phyloP scores from a whole-genome alignment of 2,888 invertebrate genomes.

The Bimastos eiseni region DNA sequence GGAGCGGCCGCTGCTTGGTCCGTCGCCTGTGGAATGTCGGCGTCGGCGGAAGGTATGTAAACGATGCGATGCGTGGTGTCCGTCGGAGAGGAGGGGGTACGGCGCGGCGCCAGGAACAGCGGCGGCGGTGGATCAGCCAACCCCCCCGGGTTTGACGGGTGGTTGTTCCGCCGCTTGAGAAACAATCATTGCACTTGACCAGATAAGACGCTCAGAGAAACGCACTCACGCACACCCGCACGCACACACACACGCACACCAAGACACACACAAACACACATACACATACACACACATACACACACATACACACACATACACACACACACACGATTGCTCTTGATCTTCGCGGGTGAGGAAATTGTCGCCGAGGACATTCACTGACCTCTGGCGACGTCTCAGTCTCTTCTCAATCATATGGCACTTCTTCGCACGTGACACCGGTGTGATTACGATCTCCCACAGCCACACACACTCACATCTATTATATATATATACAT shows the following conservation, averaged over 20 bases:
- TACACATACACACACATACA: too few species aligned
- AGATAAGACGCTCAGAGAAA: not conserved
- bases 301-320: not conserved
- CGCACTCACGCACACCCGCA: not conserved
- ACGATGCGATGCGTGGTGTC: not conserved
- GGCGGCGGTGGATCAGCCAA: too few species aligned
- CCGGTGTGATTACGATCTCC: not conserved
- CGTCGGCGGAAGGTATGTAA: not conserved
- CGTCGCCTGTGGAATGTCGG: not conserved
- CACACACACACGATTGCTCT: not conserved
- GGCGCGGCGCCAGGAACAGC: not conserved
- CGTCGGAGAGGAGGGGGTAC: not conserved
- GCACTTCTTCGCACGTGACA: constrained; percentile 2
- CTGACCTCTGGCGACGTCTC: not conserved
- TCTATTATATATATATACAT: too few species aligned
- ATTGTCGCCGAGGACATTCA: not conserved
- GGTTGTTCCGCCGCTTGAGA: not conserved
- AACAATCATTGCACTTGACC: not conserved
- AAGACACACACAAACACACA: too few species aligned
- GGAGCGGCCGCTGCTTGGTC: not conserved
- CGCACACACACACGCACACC: not conserved
- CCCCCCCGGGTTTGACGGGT: not conserved
- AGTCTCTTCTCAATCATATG: too few species aligned
- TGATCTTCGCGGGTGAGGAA: not conserved
- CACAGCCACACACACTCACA: not conserved